Conservation (phyloP, 2,888 invertebrate genomes). For the Plebejus argus region DNA sequence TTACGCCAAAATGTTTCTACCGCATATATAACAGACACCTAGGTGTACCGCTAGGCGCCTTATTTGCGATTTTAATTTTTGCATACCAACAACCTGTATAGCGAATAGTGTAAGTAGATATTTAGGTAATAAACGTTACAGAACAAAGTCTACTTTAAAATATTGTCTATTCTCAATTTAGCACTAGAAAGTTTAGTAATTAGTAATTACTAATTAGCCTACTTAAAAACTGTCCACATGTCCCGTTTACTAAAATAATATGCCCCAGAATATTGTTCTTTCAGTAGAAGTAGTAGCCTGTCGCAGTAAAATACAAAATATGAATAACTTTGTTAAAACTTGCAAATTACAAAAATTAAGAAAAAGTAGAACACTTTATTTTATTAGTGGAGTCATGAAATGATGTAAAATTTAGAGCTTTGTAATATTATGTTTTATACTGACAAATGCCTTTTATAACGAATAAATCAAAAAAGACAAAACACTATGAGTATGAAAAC, state of each 20-base stretch:
- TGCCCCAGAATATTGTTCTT: background rate
- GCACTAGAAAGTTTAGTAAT: background rate
- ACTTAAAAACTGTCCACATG: constrained; percentile 13
- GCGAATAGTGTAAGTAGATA: background rate
- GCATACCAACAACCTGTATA: constrained; percentile 1
- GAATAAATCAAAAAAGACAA: too few relatives aligned
- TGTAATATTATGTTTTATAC: too few relatives aligned
- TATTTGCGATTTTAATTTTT: constrained; percentile 27
- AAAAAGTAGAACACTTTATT: background rate
- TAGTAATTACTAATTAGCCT: background rate
- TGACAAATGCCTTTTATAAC: too few relatives aligned
- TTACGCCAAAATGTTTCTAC: constrained; percentile 35
- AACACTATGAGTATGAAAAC: too few relatives aligned
- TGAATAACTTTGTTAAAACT: background rate
- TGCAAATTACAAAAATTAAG: background rate
- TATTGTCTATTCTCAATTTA: background rate
- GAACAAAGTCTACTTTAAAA: background rate
- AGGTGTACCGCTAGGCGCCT: constrained; percentile 16
- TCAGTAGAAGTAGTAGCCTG: background rate
- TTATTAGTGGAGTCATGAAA: too few relatives aligned
- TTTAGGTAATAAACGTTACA: background rate
- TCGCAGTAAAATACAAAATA: background rate
- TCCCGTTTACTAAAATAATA: background rate
- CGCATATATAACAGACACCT: constrained; percentile 49
- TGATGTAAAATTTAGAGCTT: too few relatives aligned